Conservation (phyloP, 2,113 vertebrate species). For the Hassar affinis region DNA sequence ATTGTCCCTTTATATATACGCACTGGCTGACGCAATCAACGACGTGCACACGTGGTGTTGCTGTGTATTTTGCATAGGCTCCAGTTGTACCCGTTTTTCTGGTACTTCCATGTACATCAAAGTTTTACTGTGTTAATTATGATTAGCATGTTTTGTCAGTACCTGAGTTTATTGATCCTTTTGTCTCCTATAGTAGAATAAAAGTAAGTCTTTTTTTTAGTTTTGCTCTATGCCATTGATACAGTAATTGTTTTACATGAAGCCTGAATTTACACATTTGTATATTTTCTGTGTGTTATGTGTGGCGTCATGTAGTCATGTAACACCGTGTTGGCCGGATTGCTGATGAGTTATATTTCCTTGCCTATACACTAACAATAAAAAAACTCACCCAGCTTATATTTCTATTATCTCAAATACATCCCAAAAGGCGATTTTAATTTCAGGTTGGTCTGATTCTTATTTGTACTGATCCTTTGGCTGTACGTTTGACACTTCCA, state of each 20-base stretch:
- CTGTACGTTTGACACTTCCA: not conserved
- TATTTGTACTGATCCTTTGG: not conserved
- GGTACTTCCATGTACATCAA: too few species aligned
- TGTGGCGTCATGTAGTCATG: not conserved
- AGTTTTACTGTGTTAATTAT: not conserved
- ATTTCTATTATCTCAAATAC: not conserved
- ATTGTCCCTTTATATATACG: too few species aligned
- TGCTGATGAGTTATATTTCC: not conserved
- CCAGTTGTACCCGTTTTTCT: too few species aligned
- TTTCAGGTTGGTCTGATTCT: too few species aligned
- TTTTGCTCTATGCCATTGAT: too few species aligned
- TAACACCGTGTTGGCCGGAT: not conserved
- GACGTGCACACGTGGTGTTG: too few species aligned
- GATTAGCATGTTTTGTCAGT: not conserved
- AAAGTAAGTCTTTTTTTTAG: not conserved
- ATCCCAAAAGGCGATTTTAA: too few species aligned
- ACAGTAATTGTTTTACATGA: not conserved
- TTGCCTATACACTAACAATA: too few species aligned
- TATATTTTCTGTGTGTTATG: not conserved
- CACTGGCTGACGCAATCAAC: too few species aligned
- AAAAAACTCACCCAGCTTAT: too few species aligned
- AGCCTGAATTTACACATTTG: not conserved
- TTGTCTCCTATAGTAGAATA: not conserved
- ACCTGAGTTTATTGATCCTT: too few species aligned
- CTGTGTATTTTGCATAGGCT: too few species aligned